Percentiles rank a stretch among this genome's conserved stretches.
These are phyloP conservation scores for Tapirus indicus DNA, from an alignment of 2,797 vertebrate genomes.

Conservation along the genomic window DNA sequence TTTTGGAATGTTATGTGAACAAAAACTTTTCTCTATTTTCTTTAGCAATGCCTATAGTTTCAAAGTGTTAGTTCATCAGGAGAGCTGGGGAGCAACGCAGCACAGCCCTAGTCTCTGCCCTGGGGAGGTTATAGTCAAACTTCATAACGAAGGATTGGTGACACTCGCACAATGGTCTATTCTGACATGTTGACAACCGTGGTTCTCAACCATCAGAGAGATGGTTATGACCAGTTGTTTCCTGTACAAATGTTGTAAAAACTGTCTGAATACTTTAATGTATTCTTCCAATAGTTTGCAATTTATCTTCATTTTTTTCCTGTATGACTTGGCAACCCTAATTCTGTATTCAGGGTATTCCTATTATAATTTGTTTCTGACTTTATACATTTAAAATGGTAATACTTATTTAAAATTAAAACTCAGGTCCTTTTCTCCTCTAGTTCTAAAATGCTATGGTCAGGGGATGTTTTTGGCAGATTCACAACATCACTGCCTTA, in stretches of 20 bases:
- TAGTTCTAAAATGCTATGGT: rapidly evolving
- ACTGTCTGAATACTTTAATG: rapidly evolving
- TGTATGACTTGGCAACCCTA: background rate
- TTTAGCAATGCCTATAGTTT: rapidly evolving
- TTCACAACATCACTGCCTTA: rapidly evolving
- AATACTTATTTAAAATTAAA: no score
- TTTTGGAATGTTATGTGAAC: constrained; percentile 70
- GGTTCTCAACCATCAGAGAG: rapidly evolving
- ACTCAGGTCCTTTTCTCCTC: no score
- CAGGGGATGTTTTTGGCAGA: rapidly evolving
- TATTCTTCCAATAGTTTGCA: rapidly evolving
- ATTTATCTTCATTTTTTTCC: rapidly evolving
- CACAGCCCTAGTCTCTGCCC: no score
- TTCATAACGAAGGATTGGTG: rapidly evolving
- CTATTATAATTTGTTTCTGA: rapidly evolving
- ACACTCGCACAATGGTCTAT: rapidly evolving
- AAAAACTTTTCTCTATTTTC: background rate
- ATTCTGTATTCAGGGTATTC: rapidly evolving
- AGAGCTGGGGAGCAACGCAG: rapidly evolving
- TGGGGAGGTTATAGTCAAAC: rapidly evolving
- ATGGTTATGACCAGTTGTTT: rapidly evolving
- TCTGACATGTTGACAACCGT: rapidly evolving
- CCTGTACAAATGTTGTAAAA: rapidly evolving
- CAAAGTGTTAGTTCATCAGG: rapidly evolving
- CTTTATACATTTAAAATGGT: background rate